Evolutionary conservation across 1,140 invertebrate species (phyloP).

Genomic region (Lordiphosa clarofinis): DNA sequence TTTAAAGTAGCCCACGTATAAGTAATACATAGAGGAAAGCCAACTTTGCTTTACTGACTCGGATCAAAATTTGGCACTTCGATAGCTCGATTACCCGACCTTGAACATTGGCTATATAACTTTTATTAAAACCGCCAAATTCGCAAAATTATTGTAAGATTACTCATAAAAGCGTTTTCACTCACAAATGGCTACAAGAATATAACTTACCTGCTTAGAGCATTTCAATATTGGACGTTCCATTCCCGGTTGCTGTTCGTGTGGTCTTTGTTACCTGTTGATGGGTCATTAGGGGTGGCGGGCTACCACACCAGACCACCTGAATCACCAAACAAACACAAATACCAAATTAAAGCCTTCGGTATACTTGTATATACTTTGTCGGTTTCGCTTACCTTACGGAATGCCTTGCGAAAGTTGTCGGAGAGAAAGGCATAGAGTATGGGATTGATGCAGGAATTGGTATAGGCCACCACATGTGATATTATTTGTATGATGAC

Average conservation of each 20-base stretch:
- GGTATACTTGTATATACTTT: constrained; percentile 1
- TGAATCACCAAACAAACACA: not conserved
- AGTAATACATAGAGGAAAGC: no score
- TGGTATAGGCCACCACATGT: constrained; percentile 96
- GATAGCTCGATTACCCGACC: no score
- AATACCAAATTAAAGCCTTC: no score
- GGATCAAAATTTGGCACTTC: no score
- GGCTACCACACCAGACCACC: constrained; percentile 77
- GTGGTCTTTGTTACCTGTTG: constrained; percentile 76
- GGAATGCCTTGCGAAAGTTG: constrained; percentile 91
- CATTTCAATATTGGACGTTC: constrained; percentile 77
- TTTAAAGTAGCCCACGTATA: no score
- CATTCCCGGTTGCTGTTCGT: constrained; percentile 74
- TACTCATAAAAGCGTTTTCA: no score
- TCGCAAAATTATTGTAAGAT: no score
- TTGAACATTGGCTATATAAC: no score
- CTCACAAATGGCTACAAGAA: no score
- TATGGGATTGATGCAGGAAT: constrained; percentile 96
- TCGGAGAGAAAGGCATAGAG: constrained; percentile 95
- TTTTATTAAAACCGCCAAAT: no score
- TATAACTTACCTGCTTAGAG: constrained; percentile 56
- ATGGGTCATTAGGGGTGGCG: constrained; percentile 61
- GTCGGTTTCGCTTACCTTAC: constrained; percentile 79
- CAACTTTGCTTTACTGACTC: no score
- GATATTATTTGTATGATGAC: constrained; percentile 90